phyloP scores from a whole-genome alignment of 2,888 invertebrate species.

The Lutraria lutraria region DNA sequence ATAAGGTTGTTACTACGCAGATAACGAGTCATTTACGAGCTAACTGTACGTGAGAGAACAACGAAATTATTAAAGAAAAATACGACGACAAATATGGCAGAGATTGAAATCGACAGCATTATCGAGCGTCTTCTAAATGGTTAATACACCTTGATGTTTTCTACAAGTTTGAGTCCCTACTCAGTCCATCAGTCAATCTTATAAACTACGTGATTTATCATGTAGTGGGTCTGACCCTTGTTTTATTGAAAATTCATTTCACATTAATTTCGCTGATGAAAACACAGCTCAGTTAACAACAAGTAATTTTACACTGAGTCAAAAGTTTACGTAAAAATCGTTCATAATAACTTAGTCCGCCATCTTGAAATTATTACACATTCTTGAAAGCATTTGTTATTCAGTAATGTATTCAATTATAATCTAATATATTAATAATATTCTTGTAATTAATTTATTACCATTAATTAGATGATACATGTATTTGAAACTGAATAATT shows the following conservation, averaged over 20 bases:
- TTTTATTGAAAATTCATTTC: background rate
- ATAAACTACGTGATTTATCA: constrained; percentile 15
- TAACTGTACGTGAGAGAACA: background rate
- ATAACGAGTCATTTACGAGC: constrained; percentile 21
- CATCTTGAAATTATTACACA: background rate
- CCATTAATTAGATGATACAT: background rate
- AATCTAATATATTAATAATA: background rate
- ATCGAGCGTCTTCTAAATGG: constrained; percentile 44
- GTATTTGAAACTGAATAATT: no score
- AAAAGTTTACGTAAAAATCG: no score
- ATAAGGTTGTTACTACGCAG: constrained; percentile 34
- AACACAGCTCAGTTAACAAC: no score
- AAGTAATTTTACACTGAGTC: no score
- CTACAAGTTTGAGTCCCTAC: background rate
- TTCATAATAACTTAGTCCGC: background rate
- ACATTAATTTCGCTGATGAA: background rate
- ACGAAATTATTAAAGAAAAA: background rate
- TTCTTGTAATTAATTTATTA: background rate
- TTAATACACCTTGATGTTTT: constrained; percentile 34
- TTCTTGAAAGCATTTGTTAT: background rate
- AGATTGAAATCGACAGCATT: constrained; percentile 49
- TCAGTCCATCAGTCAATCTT: constrained; percentile 17
- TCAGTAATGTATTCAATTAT: background rate
- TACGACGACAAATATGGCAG: constrained; percentile 23
- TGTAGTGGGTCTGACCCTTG: constrained; percentile 17